Conservation (phyloP, 37 sponge, comb jelly and placozoan genomes). For the Lycopodina hypogea region DNA sequence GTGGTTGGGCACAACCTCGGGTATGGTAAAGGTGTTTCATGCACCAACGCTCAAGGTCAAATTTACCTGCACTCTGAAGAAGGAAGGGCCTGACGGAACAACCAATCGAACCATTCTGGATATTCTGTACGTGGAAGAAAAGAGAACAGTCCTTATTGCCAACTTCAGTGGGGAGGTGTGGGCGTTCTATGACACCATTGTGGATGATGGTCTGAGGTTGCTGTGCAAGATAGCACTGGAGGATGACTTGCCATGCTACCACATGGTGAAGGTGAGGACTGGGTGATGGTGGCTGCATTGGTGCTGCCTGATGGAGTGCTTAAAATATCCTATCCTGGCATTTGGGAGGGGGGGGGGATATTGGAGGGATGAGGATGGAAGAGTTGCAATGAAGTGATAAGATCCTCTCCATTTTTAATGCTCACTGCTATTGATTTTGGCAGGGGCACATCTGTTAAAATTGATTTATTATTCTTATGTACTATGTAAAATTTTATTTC, state of each 20-base stretch:
- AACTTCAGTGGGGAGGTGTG: slow-evolving; percentile 48
- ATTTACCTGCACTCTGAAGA: slow-evolving; percentile 10
- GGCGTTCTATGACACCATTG: slow-evolving; percentile 35
- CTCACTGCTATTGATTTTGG: no score
- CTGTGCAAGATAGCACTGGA: slow-evolving; percentile 13
- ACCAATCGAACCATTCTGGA: slow-evolving; percentile 29
- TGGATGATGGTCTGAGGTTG: slow-evolving; percentile 6
- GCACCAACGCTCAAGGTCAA: slow-evolving; percentile 41
- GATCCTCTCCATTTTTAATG: no score
- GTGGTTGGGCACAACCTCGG: slow-evolving; percentile 65
- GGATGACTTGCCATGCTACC: slow-evolving; percentile 34
- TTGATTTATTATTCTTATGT: no score
- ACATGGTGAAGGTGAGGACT: slow-evolving; percentile 41
- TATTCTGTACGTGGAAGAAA: slow-evolving; percentile 53
- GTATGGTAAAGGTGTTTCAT: slow-evolving; percentile 45
- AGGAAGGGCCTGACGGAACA: neutral
- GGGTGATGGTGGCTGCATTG: neutral
- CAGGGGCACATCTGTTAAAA: no score
- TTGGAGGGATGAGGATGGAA: no score
- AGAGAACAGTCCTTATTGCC: slow-evolving; percentile 40
- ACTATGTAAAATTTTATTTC: no score
- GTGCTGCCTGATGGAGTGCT: neutral
- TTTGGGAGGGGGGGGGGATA: no score
- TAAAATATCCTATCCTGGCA: no score
- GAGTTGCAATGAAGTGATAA: no score